Evolutionary conservation across 2,113 vertebrate species (phyloP).

Genomic region (Ia io): DNA sequence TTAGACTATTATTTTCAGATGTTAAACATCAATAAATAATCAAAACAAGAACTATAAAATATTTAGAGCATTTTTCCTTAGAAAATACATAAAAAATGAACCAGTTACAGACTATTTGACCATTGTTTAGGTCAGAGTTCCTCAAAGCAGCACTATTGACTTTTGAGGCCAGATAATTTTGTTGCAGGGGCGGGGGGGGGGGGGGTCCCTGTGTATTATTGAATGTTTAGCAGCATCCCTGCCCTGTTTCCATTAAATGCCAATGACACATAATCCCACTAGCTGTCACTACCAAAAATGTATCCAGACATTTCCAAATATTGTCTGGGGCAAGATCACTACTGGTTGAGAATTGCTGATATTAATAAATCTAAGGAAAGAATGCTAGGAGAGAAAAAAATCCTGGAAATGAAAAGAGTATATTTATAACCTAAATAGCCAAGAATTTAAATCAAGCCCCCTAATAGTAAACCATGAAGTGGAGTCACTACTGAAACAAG

Average conservation of each 20-base stretch:
- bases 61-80: not conserved
- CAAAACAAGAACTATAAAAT: not conserved
- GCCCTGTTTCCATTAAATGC: too few relatives aligned
- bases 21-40: not conserved
- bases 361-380: not conserved
- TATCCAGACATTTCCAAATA: not conserved
- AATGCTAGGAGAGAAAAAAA: not conserved
- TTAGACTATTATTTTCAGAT: not conserved
- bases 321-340: not conserved
- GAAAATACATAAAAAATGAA: not conserved
- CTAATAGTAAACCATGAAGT: not conserved
- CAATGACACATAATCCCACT: too few relatives aligned
- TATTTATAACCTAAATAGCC: not conserved
- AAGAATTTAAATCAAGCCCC: not conserved
- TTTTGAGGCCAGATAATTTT: not conserved
- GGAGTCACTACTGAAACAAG: not conserved
- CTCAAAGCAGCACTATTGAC: not conserved
- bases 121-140: not conserved
- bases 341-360: not conserved
- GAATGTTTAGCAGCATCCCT: not conserved
- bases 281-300: not conserved
- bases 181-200: not conserved
- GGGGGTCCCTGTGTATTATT: rapidly evolving
- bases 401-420: not conserved
- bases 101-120: not conserved